phyloP scores from a whole-genome alignment of 2,797 vertebrate genomes.

The Danio choprae region DNA sequence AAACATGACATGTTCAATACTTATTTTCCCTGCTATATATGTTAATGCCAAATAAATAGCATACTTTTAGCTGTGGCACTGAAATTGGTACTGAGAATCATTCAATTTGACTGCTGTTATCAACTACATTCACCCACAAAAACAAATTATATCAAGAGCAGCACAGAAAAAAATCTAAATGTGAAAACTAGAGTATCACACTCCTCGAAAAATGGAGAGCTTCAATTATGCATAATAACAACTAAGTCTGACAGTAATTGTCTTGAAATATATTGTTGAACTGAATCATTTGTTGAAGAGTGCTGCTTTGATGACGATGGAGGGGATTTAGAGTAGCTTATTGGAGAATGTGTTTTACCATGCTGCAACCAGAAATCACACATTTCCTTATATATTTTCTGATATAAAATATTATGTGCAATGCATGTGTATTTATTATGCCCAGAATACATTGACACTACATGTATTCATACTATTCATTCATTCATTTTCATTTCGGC shows the following conservation, averaged over 20 bases:
- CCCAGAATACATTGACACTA: no score
- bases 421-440: no score
- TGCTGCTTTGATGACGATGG: slow-evolving; percentile 1
- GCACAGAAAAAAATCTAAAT: not conserved
- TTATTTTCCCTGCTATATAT: no score
- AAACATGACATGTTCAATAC: no score
- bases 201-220: not conserved
- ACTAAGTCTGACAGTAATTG: slow-evolving; percentile 16
- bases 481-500: no score
- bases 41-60: no score
- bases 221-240: slow-evolving; percentile 15
- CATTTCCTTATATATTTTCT: no score
- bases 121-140: not conserved
- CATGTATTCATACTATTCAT: no score
- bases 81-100: no score
- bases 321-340: not conserved
- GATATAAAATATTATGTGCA: no score
- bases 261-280: slow-evolving; percentile 31
- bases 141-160: not conserved
- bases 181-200: not conserved
- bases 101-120: not conserved
- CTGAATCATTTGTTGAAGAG: slow-evolving; percentile 17
- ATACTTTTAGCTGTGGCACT: no score
- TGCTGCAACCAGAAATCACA: not conserved
- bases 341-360: not conserved